Conservation (phyloP, 2,797 vertebrate species). For the Chromis chromis region DNA sequence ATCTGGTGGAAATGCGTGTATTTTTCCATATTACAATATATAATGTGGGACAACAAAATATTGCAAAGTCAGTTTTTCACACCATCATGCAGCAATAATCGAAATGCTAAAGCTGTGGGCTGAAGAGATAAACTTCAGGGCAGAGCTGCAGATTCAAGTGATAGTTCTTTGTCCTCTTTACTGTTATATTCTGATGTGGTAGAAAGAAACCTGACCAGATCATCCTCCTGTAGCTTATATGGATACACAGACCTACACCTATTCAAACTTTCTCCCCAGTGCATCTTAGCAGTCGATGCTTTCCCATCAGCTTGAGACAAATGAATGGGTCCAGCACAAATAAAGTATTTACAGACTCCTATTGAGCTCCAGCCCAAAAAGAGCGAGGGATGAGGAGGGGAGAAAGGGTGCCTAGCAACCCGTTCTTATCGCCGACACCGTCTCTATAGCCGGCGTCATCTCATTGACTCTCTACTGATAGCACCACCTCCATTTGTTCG, state of each 20-base stretch:
- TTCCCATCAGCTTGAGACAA: conserved; percentile 16
- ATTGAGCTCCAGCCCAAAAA: not conserved
- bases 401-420: conserved; percentile 32
- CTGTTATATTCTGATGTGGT: not conserved
- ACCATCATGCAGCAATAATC: not conserved
- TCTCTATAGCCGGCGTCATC: conserved; percentile 34
- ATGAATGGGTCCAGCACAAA: not conserved
- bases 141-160: conserved; percentile 5
- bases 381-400: not conserved
- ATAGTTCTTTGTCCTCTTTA: conserved; percentile 10
- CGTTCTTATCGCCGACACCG: conserved; percentile 27
- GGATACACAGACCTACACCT: not conserved
- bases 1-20: too few species aligned
- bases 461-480: conserved; percentile 57
- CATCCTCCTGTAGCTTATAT: conserved; percentile 10
- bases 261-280: not conserved
- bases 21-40: too few species aligned
- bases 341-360: conserved; percentile 28
- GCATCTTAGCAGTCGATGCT: not conserved
- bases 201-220: conserved; percentile 19
- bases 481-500: conserved; percentile 45
- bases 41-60: too few species aligned
- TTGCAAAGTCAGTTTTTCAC: too few species aligned
- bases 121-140: conserved; percentile 19
- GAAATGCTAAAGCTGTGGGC: not conserved